A percentile compares a stretch with the other conserved stretches of the same genome.
These are phyloP conservation scores for Alethe castanea DNA, from an alignment of 2,113 vertebrate genomes.

Conservation along the genomic window DNA sequence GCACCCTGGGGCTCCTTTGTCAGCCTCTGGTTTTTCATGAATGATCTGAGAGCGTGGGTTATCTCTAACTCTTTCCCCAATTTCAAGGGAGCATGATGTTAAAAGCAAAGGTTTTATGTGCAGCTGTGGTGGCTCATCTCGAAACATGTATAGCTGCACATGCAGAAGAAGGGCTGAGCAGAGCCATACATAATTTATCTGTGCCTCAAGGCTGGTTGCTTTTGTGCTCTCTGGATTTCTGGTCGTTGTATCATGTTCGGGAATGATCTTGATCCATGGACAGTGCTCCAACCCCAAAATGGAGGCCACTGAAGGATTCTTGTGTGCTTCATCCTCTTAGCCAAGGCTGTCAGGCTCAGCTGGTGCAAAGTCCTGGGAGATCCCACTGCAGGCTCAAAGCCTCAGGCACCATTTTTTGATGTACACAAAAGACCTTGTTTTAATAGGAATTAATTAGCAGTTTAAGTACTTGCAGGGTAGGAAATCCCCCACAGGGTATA, in stretches of 20 bases:
- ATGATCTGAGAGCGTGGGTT: neutral
- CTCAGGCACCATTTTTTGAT: conserved; percentile 29
- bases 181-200: neutral
- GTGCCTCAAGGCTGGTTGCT: neutral
- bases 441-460: conserved; percentile 66
- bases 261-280: neutral
- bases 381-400: conserved; percentile 27
- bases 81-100: neutral
- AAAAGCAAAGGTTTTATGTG: neutral
- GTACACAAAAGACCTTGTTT: conserved; percentile 55
- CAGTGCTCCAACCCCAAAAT: neutral
- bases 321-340: neutral
- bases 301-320: neutral
- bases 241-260: neutral
- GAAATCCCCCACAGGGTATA: conserved; percentile 21
- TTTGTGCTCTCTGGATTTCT: neutral
- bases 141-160: neutral
- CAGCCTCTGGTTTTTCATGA: neutral
- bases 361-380: conserved; percentile 9
- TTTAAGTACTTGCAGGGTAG: conserved; percentile 53
- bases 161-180: neutral
- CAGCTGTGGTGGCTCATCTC: neutral
- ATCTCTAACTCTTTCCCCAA: neutral
- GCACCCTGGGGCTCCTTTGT: neutral
- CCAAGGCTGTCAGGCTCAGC: neutral